Evolutionary conservation across 37 sponge, comb jelly and placozoan species (phyloP).

Genomic region (Chondrilla cf. caribensis): DNA sequence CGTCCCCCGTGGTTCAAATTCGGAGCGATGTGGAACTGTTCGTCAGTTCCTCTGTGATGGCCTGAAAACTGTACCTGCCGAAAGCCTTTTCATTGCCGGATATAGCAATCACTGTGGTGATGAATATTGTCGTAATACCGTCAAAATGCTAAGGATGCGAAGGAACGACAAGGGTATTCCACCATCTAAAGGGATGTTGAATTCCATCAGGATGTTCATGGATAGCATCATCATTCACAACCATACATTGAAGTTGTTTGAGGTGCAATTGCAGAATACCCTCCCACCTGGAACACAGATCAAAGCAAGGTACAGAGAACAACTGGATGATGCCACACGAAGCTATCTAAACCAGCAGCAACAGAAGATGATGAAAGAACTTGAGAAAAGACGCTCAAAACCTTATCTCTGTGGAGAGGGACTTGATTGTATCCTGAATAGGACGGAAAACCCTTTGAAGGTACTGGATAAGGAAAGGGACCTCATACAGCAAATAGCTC

Average conservation of each 20-base stretch:
- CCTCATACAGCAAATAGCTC: neutral
- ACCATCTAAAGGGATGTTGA: neutral
- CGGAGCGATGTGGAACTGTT: neutral
- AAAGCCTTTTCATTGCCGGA: neutral
- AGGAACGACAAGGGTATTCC: neutral
- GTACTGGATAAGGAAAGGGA: neutral
- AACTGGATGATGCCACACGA: neutral
- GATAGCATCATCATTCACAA: neutral
- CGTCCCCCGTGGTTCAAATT: neutral
- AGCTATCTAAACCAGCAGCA: neutral
- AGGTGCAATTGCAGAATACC: neutral
- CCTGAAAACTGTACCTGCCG: slow-evolving; percentile 7
- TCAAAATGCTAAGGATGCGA: neutral
- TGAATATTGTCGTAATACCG: neutral
- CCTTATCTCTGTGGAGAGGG: neutral
- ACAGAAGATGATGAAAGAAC: neutral
- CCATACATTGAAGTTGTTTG: neutral
- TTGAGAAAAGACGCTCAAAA: neutral
- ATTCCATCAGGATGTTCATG: neutral
- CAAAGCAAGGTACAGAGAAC: neutral
- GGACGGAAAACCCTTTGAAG: neutral
- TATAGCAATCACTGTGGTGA: neutral
- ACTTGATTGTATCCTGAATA: neutral
- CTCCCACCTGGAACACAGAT: neutral
- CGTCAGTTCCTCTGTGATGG: neutral